Percentiles rank a stretch among this genome's conserved stretches.
phyloP scores from a whole-genome alignment of 1,140 invertebrate genomes.

The Apis florea region DNA sequence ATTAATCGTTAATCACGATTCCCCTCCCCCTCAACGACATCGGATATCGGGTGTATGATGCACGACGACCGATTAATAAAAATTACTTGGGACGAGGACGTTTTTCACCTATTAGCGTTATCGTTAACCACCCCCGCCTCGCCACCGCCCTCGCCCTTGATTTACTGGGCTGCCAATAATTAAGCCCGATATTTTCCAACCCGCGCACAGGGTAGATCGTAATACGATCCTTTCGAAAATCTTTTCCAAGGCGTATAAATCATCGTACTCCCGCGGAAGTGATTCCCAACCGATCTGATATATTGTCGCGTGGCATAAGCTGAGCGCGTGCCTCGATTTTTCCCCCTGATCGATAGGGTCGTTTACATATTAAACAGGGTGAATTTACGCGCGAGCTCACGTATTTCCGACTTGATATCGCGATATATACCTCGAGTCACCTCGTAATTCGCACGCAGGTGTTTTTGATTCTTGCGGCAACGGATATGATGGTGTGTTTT shows the following conservation, averaged over 20 bases:
- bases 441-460: slow-evolving; percentile 54
- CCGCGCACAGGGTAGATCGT: background rate
- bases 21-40: background rate
- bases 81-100: background rate
- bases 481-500: slow-evolving; percentile 17
- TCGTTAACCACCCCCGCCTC: background rate
- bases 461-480: slow-evolving; percentile 52
- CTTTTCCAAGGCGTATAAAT: background rate
- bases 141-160: background rate
- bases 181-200: background rate
- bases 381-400: slow-evolving; percentile 34
- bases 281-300: slow-evolving; percentile 28
- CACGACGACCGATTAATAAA: background rate
- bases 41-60: background rate
- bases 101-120: background rate
- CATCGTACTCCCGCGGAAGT: slow-evolving; percentile 11
- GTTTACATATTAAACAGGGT: slow-evolving; percentile 46
- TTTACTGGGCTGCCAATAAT: slow-evolving; percentile 28
- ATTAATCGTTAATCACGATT: background rate
- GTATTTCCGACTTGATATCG: slow-evolving; percentile 44
- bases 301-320: slow-evolving; percentile 14
- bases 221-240: slow-evolving; percentile 15
- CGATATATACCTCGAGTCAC: slow-evolving; percentile 48
- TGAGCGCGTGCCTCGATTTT: slow-evolving; percentile 25
- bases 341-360: slow-evolving; percentile 40